A percentile compares a stretch with the other conserved stretches of the same genome.
Evolutionary conservation across 2,888 invertebrate species (phyloP).

Genomic region (Platypus cylindrus): DNA sequence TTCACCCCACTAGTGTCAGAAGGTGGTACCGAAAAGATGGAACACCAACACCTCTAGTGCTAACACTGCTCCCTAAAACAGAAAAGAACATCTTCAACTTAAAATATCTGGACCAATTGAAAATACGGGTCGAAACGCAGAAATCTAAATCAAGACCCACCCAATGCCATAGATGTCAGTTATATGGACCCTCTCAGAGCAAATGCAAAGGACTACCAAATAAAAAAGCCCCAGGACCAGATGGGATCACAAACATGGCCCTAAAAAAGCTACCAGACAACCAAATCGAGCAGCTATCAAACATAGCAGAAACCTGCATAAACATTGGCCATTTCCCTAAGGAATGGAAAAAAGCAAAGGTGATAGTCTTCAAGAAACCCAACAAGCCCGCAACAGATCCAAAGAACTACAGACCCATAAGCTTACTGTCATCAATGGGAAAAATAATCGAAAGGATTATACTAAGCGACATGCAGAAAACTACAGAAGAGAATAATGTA

Average conservation of each 20-base stretch:
- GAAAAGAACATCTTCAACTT: constrained; percentile 5
- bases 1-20: neutral
- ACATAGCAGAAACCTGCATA: constrained; percentile 10
- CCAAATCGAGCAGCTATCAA: constrained; percentile 2
- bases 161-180: constrained; percentile 10
- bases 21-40: constrained; percentile 4
- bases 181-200: constrained; percentile 5
- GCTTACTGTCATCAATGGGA: constrained; percentile 8
- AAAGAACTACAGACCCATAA: constrained; percentile 13
- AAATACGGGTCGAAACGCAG: constrained; percentile 1
- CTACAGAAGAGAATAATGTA: constrained; percentile 5
- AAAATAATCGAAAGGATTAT: constrained; percentile 14
- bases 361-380: constrained; percentile 8
- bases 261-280: constrained; percentile 4
- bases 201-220: constrained; percentile 3
- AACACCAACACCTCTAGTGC: neutral
- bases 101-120: neutral
- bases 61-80: neutral
- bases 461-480: constrained; percentile 5
- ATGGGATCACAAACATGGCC: constrained; percentile 4
- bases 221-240: constrained; percentile 2
- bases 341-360: constrained; percentile 12
- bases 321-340: constrained; percentile 8
- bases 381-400: constrained; percentile 13
- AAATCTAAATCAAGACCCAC: neutral